Evolutionary conservation across 1,140 invertebrate species (phyloP).

Genomic region (Mamestra configurata): DNA sequence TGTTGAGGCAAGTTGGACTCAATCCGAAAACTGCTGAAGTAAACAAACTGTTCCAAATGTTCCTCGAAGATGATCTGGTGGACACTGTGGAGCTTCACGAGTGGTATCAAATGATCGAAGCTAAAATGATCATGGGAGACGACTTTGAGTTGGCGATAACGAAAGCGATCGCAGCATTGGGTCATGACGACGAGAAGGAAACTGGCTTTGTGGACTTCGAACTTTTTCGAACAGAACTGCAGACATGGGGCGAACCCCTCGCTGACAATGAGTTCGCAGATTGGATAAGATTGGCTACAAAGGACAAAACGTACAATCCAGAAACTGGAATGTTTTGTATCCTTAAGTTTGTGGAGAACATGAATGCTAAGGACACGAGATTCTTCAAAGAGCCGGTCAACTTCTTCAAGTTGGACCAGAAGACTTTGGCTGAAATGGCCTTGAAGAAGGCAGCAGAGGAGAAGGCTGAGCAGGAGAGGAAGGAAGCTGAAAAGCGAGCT

Average conservation of each 20-base stretch:
- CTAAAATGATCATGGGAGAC: constrained; percentile 80
- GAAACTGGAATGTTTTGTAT: constrained; percentile 74
- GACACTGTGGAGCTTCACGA: constrained; percentile 81
- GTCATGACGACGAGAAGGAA: constrained; percentile 75
- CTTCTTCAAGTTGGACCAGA: constrained; percentile 83
- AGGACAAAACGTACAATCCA: constrained; percentile 76
- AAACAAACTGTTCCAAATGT: constrained; percentile 70
- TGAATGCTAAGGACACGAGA: constrained; percentile 78
- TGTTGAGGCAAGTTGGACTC: constrained; percentile 81
- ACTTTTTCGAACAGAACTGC: constrained; percentile 71
- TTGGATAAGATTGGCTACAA: constrained; percentile 72
- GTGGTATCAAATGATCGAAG: constrained; percentile 81
- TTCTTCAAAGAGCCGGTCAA: constrained; percentile 80
- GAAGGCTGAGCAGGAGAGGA: constrained; percentile 73
- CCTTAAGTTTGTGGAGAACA: constrained; percentile 81
- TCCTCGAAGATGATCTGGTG: constrained; percentile 81
- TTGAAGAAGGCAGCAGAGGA: constrained; percentile 80
- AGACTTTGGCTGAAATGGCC: constrained; percentile 80
- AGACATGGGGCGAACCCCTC: constrained; percentile 79
- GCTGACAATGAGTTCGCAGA: constrained; percentile 79
- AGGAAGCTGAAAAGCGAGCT: constrained; percentile 72
- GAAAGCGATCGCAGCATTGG: constrained; percentile 75
- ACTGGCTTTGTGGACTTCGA: constrained; percentile 71
- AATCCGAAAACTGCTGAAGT: constrained; percentile 79
- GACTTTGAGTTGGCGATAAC: constrained; percentile 77